These are phyloP conservation scores for Adelognathus sp. DNA, from an alignment of 2,888 invertebrate genomes.

Conservation along the genomic window DNA sequence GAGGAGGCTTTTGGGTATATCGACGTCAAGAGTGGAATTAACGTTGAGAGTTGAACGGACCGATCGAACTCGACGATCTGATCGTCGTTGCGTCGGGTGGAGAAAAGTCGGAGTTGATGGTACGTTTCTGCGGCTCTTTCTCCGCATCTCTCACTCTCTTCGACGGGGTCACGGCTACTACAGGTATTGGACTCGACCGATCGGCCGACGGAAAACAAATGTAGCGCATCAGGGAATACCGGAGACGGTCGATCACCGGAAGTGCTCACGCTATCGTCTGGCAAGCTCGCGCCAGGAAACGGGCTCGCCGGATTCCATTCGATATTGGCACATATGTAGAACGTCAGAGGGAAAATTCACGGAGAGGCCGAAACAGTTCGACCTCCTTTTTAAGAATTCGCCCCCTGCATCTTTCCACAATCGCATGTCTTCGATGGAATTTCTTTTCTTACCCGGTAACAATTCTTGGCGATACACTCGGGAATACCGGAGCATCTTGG, in stretches of 20 bases:
- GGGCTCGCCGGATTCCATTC: slow-evolving; percentile 11
- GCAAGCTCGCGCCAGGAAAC: slow-evolving; percentile 19
- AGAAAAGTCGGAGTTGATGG: slow-evolving; percentile 5
- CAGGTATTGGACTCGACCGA: slow-evolving; percentile 48
- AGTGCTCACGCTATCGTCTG: slow-evolving; percentile 57
- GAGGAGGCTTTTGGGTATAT: background rate
- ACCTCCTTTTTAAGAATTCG: background rate
- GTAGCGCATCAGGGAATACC: slow-evolving; percentile 65
- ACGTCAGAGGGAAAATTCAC: slow-evolving; percentile 4
- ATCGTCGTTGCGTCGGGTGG: background rate
- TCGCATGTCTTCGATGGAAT: background rate
- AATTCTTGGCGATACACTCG: background rate
- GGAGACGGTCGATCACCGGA: slow-evolving; percentile 68
- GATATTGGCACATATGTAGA: slow-evolving; percentile 67
- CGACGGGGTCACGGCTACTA: background rate
- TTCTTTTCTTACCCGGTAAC: background rate
- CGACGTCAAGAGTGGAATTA: slow-evolving; percentile 24
- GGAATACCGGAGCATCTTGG: background rate
- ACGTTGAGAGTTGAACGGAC: slow-evolving; percentile 10
- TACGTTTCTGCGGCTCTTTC: background rate
- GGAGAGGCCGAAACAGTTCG: background rate
- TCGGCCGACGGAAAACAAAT: slow-evolving; percentile 70
- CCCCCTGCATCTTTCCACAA: background rate
- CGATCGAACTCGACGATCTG: slow-evolving; percentile 24
- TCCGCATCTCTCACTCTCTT: background rate